A percentile compares a stretch with the other conserved stretches of the same genome.
phyloP scores from a whole-genome alignment of 1,140 invertebrate genomes.

The Zaprionus camerounensis region DNA sequence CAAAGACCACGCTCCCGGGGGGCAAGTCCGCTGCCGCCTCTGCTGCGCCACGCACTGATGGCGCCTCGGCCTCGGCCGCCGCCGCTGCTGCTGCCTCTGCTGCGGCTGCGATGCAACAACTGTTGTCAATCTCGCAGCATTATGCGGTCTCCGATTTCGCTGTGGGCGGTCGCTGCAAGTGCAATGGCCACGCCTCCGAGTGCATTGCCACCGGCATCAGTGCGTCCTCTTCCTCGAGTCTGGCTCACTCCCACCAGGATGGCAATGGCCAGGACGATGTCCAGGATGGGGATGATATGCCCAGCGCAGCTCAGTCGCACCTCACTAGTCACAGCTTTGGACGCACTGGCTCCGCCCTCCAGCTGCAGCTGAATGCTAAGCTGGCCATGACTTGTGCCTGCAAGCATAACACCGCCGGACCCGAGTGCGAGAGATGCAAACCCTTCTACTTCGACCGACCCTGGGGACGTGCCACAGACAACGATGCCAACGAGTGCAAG shows the following conservation, averaged over 20 bases:
- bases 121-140: constrained; percentile 86
- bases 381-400: constrained; percentile 94
- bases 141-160: constrained; percentile 98
- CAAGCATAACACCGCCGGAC: constrained; percentile 98
- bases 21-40: constrained; percentile 36
- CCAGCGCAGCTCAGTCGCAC: constrained; percentile 22
- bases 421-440: constrained; percentile 99
- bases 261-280: constrained; percentile 84
- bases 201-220: constrained; percentile 85
- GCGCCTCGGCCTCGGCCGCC: not conserved
- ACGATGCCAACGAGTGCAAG: constrained; percentile 99
- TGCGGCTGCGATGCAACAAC: constrained; percentile 69
- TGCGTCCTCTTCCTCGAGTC: not conserved
- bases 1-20: constrained; percentile 8
- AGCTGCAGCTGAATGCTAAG: constrained; percentile 80
- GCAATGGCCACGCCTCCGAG: constrained; percentile 98
- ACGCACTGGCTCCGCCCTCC: constrained; percentile 71
- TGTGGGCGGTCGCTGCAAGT: constrained; percentile 99
- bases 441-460: constrained; percentile 99
- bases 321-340: constrained; percentile 52
- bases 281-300: constrained; percentile 85
- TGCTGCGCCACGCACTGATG: constrained; percentile 1
- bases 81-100: constrained; percentile 38
- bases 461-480: constrained; percentile 97
- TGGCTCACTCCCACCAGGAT: not conserved